phyloP scores from a whole-genome alignment of 2,113 vertebrate species.

The Rostratula benghalensis region DNA sequence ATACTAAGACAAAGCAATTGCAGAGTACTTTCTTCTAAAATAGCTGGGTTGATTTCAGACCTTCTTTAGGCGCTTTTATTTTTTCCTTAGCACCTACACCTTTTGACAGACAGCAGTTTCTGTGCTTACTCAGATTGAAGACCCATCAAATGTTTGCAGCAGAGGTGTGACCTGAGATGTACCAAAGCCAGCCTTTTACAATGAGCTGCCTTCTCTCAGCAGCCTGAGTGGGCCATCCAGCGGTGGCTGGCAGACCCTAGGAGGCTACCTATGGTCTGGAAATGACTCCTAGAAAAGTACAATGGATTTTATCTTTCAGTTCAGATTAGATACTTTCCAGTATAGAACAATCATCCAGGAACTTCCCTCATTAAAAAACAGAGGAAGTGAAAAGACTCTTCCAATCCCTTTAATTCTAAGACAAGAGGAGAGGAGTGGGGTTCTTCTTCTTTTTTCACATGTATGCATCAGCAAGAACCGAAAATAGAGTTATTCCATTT shows the following conservation, averaged over 20 bases:
- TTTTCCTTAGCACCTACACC: background rate
- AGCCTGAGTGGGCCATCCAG: background rate
- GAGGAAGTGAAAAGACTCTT: background rate
- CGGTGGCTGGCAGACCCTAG: background rate
- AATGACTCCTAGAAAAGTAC: background rate
- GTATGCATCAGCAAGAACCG: background rate
- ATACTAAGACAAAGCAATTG: background rate
- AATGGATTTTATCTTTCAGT: background rate
- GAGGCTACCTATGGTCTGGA: background rate
- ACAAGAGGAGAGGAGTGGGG: fast-evolving
- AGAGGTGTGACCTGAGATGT: background rate
- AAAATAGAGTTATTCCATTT: background rate
- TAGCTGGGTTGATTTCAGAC: background rate
- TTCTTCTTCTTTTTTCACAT: background rate
- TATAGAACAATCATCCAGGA: background rate
- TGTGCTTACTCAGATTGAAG: background rate
- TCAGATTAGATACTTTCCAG: background rate
- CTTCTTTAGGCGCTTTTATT: background rate
- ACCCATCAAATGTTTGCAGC: background rate
- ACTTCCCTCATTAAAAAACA: background rate
- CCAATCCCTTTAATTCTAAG: background rate
- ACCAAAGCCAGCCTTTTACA: background rate
- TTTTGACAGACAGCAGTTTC: background rate
- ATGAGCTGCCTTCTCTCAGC: background rate
- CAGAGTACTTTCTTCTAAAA: background rate